Evolutionary conservation across 2,113 vertebrate species (phyloP).

Genomic region (Cervus canadensis): DNA sequence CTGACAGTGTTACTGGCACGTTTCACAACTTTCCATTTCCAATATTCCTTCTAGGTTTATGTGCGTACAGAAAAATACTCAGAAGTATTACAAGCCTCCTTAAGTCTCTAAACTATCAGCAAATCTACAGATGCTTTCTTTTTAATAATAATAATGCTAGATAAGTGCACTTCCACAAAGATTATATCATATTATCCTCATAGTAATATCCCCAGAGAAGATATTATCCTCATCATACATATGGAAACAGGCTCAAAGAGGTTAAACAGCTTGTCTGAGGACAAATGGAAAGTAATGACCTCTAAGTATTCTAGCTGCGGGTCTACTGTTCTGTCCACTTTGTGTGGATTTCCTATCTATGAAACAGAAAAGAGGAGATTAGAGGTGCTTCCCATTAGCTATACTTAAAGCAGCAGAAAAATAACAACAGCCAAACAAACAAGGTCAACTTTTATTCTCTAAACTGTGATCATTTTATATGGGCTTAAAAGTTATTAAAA

Average conservation of each 20-base stretch:
- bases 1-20: not conserved
- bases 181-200: conserved; percentile 68
- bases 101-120: not conserved
- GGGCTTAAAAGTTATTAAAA: not conserved
- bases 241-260: conserved; percentile 66
- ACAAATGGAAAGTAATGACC: conserved; percentile 46
- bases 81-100: conserved; percentile 9
- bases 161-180: conserved; percentile 64
- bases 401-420: not conserved
- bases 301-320: not conserved
- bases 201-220: conserved; percentile 57
- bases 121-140: conserved; percentile 47
- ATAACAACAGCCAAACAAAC: not conserved
- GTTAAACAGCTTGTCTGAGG: conserved; percentile 50
- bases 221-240: conserved; percentile 52
- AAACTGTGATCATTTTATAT: not conserved
- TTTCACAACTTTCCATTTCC: not conserved
- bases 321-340: not conserved
- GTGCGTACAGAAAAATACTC: not conserved
- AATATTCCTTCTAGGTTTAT: not conserved
- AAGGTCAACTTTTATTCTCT: not conserved
- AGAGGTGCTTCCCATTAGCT: not conserved
- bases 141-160: conserved; percentile 68
- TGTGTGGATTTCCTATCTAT: not conserved
- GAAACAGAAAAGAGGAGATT: not conserved